Evolutionary conservation across 2,797 vertebrate genomes (phyloP), one percentile per base, ranked within the genome.

Genomic region (Gymnodraco acuticeps): DNA sequence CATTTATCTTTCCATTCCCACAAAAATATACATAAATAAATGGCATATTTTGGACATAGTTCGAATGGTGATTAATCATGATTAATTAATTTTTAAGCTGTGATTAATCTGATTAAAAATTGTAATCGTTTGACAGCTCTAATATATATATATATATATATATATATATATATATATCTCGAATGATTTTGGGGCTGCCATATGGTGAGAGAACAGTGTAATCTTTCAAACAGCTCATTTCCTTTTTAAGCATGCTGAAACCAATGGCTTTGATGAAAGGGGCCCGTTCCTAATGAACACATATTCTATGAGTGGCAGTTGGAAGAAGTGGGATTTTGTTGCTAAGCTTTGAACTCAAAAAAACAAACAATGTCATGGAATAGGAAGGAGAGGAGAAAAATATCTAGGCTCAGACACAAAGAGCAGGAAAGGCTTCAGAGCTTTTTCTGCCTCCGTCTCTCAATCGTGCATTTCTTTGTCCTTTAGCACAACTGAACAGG

Each of bases 261-360:
- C 88, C 84, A 85, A 85, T 84, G 87, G 85, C 88, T 94, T 90
- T 93, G 89, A 94, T 94, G 93, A 91, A 88, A 87, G 71, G 38
- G 80, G 82, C 89, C 89, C 70, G 3, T 83, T 88, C 82, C 83
- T 85, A 91, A 94, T 93, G 88, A 94, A 95, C 94, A 95, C 88
- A 87, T 88, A 89, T 90, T 91, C 83, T 81, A 76, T 87, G 91
- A 95, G 89, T 92, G 93, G 88, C 92, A 92, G 88, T 79, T 86
- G 88, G 84, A 85, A 91, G 85, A 90, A 85, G 75, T 78, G 82
- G 90, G 91, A 91, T 84, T 93, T 88, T 92, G 93, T 93, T 94
- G 93, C 93, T 95, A 94, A 93, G 93, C 94, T 95, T 93, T 95
- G 90, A 93, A 93, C 91, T 93, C 83, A 73, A 88, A 87, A 92